Evolutionary conservation across 1,140 invertebrate species (phyloP).

Genomic region (Drosophila ohnishii): DNA sequence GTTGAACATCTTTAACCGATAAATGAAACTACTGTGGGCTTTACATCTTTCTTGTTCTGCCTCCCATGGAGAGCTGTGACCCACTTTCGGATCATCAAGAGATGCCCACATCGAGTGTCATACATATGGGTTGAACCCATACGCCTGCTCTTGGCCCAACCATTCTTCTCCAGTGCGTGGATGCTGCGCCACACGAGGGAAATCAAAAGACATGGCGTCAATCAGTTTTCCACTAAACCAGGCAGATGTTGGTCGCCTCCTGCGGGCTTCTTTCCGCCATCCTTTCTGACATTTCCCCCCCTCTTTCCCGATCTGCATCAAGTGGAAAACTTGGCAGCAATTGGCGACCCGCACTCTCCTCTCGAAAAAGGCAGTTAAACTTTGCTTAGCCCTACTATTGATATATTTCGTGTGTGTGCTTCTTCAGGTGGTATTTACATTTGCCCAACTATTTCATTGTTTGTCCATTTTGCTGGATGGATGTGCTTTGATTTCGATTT

Average conservation of each 20-base stretch:
- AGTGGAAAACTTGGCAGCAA: slow-evolving; percentile 21
- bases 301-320: slow-evolving; percentile 1
- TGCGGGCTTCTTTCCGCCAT: slow-evolving; percentile 35
- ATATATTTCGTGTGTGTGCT: slow-evolving; percentile 18
- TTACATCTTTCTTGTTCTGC: background rate
- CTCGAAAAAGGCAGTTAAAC: slow-evolving; percentile 16
- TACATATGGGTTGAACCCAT: slow-evolving; percentile 15
- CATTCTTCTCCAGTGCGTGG: slow-evolving; percentile 31
- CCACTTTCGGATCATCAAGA: slow-evolving; percentile 33
- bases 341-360: slow-evolving; percentile 8
- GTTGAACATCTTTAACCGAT: background rate
- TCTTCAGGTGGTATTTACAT: slow-evolving; percentile 26
- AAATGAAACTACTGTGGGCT: background rate
- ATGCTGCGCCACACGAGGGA: slow-evolving; percentile 60
- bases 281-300: background rate
- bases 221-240: slow-evolving; percentile 61
- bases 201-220: slow-evolving; percentile 72
- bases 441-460: slow-evolving; percentile 46
- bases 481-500: slow-evolving; percentile 43
- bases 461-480: slow-evolving; percentile 45
- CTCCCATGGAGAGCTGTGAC: slow-evolving; percentile 13
- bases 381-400: slow-evolving; percentile 24
- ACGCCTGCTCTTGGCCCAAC: background rate
- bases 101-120: slow-evolving; percentile 41
- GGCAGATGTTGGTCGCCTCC: slow-evolving; percentile 24